Base-by-base conservation (phyloP, 2,797 vertebrate species). In the Stomatorhinus walkeri region DNA sequence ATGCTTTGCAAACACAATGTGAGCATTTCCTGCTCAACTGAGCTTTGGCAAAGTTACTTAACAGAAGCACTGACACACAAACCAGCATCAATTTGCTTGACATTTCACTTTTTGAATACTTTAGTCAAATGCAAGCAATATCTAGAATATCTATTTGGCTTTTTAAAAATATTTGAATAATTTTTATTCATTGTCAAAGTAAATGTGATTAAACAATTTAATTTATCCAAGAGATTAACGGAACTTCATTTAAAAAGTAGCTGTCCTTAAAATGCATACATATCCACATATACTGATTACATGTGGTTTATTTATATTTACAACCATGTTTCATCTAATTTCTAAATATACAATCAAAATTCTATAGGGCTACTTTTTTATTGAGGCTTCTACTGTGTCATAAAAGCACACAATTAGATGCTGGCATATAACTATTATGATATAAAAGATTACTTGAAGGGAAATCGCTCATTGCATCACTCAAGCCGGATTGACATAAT, bases 401-500 rank as follows among this genome's bases (percentile, higher is more conserved):
- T 43, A 51, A 43, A 36, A 72, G 7, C 48, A 52, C 22, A 12
- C 32, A 81, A 56, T 61, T 88, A 64, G 24, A 54, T 51, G 54
- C 22, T 8, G 19, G 36, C 16, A 84, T 6, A 56, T 19, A 72
- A 72, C 22, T 76, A 56, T 59, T 59, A 59, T 24, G n/a, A 72
- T 24, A 89, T 5, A 88, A 54, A 64, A 88, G 85, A 43, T 64
- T 32, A 90, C 54, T 56, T 46, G 49, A 64, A 87, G 87, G 79
- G 87, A 90, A 46, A 90, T 91, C 92, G 92, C 90, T 94, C 93
- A 95, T 95, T 94, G 94, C 94, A 95, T 95, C 95, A 95, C 93
- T 94, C 93, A 95, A 91, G 89, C 93, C 92, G 91, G 92, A 91
- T 89, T 94, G 93, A 95, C 94, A 95, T 92, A 93, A 95, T 91